Conservation (phyloP, 2,797 vertebrate genomes). For the Oceanodroma leucorhoa region DNA sequence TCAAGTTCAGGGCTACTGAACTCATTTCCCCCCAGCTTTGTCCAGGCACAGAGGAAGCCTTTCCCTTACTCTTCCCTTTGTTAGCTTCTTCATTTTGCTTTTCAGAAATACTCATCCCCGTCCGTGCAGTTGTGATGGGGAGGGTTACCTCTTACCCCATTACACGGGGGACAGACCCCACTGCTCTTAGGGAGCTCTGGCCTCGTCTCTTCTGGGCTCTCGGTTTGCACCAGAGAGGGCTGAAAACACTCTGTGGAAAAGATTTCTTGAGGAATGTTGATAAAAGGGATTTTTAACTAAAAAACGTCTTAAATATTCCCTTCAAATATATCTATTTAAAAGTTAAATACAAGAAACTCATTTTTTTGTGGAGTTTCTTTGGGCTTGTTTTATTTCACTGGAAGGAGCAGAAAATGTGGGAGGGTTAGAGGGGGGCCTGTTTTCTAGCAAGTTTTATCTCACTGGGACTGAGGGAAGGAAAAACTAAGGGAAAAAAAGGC, state of each 20-base stretch:
- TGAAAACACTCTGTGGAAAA: neutral
- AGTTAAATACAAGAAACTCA: neutral
- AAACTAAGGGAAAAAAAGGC: neutral
- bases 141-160: neutral
- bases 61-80: neutral
- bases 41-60: neutral
- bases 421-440: neutral
- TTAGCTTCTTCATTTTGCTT: constrained; percentile 32
- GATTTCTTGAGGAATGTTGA: neutral
- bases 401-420: constrained; percentile 16
- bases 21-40: neutral
- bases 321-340: neutral
- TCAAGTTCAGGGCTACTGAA: neutral
- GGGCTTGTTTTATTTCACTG: neutral
- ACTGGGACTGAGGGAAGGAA: neutral
- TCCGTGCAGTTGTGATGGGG: neutral
- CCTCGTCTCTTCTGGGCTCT: neutral
- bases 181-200: neutral
- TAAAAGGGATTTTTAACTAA: neutral
- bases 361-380: neutral
- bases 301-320: neutral
- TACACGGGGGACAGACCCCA: neutral
- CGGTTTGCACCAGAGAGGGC: neutral
- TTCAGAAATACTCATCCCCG: constrained; percentile 36
- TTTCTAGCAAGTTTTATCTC: constrained; percentile 46